Base-by-base conservation (phyloP, 2,797 vertebrate species). In the Sebastes matsubarae region DNA sequence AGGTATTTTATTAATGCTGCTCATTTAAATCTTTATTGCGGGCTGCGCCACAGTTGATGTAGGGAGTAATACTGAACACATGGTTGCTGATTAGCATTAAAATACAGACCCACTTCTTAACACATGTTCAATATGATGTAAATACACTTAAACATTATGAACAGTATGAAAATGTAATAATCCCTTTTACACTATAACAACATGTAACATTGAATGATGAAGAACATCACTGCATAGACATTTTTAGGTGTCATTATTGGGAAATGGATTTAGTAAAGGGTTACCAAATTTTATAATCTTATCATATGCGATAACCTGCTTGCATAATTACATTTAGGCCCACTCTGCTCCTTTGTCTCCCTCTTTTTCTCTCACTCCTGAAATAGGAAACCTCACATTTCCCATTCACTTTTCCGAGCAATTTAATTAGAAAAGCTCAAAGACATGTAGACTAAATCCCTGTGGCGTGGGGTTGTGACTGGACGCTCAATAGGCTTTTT, bases 381-480 rank as follows among this genome's bases (percentile, higher is more conserved):
- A 87, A 90, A 90, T 69, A 82, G 70, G 84, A 92, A 87, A 84
- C 85, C 77, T 74, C 66, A 67, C 75, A 87, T 82, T 89, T 87
- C 66, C 72, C 75, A 81, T 89, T 90, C 72, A 85, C 36, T 79
- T 84, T 77, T 80, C 80, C 64, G 69, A 75, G 78, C 87, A 83
- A 91, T 94, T 86, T 78, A 90, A 92, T 94, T 91, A 84, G 68
- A 84, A 77, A 82, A 58, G 81, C 85, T 87, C 66, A 68, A 82
- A 84, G 81, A 87, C 76, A 88, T 82, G 68, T 57, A 81, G 79
- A 84, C 61, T 12, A 73, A 90, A 84, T 84, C 80, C 75, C 82
- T 60, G 77, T 61, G 32, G 79, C 77, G 70, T 52, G 30, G 54
- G 76, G 72, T 83, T 88, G 85, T 81, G 85, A 91, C 87, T 86